Conservation (phyloP, 2,797 vertebrate species). For the Tenualosa thibaudeaui region DNA sequence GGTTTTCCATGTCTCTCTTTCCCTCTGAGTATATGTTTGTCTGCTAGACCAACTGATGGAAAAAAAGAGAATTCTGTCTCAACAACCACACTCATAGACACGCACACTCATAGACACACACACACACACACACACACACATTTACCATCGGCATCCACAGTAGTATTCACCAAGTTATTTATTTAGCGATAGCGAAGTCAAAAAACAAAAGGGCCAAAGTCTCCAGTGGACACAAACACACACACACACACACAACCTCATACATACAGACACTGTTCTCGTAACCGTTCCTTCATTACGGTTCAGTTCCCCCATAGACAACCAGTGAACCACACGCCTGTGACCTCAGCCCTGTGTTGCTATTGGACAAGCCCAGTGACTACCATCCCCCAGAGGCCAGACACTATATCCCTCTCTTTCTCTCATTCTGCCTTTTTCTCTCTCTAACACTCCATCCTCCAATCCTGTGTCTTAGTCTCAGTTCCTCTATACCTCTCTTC, state of each 20-base stretch:
- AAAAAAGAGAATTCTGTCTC: constrained; percentile 7
- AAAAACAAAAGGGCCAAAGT: constrained; percentile 9
- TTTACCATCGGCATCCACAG: not conserved
- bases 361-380: constrained; percentile 48
- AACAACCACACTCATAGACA: not conserved
- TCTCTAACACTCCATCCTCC: not conserved
- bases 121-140: constrained; percentile 3
- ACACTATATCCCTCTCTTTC: constrained; percentile 10
- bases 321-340: constrained; percentile 49
- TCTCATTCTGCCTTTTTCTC: not conserved
- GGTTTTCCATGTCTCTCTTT: not conserved
- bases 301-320: constrained; percentile 56
- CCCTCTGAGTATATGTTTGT: constrained; percentile 10
- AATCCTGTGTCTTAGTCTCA: not conserved
- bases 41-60: not conserved
- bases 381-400: constrained; percentile 34
- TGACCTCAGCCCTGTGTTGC: constrained; percentile 39
- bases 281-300: constrained; percentile 57
- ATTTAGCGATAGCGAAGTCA: not conserved
- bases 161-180: not conserved
- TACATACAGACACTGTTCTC: constrained; percentile 43
- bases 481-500: constrained; percentile 28
- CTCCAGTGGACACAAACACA: not conserved
- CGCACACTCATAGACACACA: not conserved
- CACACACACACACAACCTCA: constrained; percentile 19